phyloP scores from a whole-genome alignment of 2,888 invertebrate genomes.

The Tridacna gigas region DNA sequence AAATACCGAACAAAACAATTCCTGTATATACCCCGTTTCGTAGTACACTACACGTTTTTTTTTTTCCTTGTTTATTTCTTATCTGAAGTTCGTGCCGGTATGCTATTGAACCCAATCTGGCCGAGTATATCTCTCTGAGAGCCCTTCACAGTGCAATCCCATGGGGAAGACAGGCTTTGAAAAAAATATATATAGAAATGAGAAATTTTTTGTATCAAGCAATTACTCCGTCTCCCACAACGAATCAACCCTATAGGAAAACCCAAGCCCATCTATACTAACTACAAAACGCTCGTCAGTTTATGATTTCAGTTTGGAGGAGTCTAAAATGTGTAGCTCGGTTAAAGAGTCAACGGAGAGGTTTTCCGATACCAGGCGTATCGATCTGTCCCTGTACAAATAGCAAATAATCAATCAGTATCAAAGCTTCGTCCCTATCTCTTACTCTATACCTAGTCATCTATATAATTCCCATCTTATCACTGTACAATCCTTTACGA shows the following conservation, averaged over 20 bases:
- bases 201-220: background rate
- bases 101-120: background rate
- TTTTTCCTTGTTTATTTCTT: background rate
- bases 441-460: background rate
- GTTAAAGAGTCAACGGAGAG: background rate
- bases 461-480: constrained; percentile 5
- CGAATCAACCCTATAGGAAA: background rate
- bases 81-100: background rate
- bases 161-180: too few relatives aligned
- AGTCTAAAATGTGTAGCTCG: too few relatives aligned
- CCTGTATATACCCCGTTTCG: too few relatives aligned
- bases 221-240: background rate
- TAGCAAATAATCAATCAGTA: constrained; percentile 50
- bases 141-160: too few relatives aligned
- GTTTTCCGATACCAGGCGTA: constrained; percentile 4
- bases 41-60: background rate
- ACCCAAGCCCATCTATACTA: too few relatives aligned
- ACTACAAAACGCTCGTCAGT: too few relatives aligned
- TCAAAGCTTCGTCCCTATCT: constrained; percentile 15
- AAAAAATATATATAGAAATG: too few relatives aligned
- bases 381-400: constrained; percentile 33
- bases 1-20: too few relatives aligned
- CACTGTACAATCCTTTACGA: background rate
- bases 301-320: too few relatives aligned
- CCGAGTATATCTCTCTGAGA: background rate